A percentile compares a stretch with the other conserved stretches of the same genome.
These are phyloP conservation scores for Lasiommata megera DNA, from an alignment of 2,888 invertebrate species.

Conservation along the genomic window DNA sequence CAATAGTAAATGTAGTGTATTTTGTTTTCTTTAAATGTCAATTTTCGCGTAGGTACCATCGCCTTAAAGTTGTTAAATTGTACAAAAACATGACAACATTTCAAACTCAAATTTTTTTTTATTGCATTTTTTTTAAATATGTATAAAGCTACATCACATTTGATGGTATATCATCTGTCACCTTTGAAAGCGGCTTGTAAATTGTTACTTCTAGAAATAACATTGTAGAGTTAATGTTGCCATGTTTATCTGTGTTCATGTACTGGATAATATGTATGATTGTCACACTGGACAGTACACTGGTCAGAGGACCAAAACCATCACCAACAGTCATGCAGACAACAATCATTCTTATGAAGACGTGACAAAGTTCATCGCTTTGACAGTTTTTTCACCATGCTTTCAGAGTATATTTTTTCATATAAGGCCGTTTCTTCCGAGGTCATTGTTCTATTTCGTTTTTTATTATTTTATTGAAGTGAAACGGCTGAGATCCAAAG, in stretches of 20 bases:
- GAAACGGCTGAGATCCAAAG: too few relatives aligned
- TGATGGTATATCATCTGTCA: too few relatives aligned
- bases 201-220: too few relatives aligned
- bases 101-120: not conserved
- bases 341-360: slow-evolving; percentile 33
- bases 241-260: slow-evolving; percentile 26
- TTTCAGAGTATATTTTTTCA: not conserved
- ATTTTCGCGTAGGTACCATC: slow-evolving; percentile 34
- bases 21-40: too few relatives aligned
- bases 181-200: too few relatives aligned
- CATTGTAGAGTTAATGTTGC: slow-evolving; percentile 12
- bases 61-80: slow-evolving; percentile 28
- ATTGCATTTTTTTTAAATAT: not conserved
- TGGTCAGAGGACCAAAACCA: slow-evolving; percentile 27
- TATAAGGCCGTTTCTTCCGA: not conserved
- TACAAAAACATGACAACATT: slow-evolving; percentile 32
- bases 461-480: too few relatives aligned
- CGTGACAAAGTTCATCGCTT: slow-evolving; percentile 36
- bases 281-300: slow-evolving; percentile 31
- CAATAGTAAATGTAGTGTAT: too few relatives aligned
- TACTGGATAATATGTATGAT: slow-evolving; percentile 23
- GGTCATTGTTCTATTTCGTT: too few relatives aligned
- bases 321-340: slow-evolving; percentile 42
- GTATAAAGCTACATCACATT: too few relatives aligned
- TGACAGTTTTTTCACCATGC: slow-evolving; percentile 10